These are phyloP conservation scores for Umimayanthus chanpuru DNA, from an alignment of 92 coral and sea anemone genomes.

Conservation along the genomic window DNA sequence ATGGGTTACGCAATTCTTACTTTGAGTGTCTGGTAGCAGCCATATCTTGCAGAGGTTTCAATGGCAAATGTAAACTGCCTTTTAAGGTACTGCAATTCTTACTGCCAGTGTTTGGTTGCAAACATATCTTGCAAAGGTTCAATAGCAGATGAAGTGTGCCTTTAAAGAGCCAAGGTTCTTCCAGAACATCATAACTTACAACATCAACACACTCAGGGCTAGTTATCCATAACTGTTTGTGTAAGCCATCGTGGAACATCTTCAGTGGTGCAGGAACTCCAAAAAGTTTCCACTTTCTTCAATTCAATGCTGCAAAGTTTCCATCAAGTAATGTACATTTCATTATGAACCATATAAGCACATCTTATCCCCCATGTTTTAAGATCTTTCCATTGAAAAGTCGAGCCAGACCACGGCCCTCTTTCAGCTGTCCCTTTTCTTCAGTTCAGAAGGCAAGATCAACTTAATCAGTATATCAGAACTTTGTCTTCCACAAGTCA, in stretches of 20 bases:
- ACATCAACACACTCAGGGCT: background rate
- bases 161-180: too few species aligned
- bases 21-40: background rate
- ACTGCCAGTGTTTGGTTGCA: too few species aligned
- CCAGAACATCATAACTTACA: background rate
- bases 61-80: too few species aligned
- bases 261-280: background rate
- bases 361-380: background rate
- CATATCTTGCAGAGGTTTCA: background rate
- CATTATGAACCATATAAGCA: background rate
- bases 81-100: too few species aligned
- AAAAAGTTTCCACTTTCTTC: background rate
- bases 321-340: too few species aligned
- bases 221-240: background rate
- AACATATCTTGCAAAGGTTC: too few species aligned
- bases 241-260: background rate
- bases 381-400: background rate
- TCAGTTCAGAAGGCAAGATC: background rate
- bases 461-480: background rate
- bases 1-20: background rate
- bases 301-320: background rate
- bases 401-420: background rate
- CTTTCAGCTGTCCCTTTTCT: background rate
- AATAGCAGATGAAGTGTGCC: too few species aligned
- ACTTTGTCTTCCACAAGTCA: background rate